These are phyloP conservation scores for Ceuthmochares aereus DNA, from an alignment of 2,113 vertebrate genomes.

Conservation along the genomic window DNA sequence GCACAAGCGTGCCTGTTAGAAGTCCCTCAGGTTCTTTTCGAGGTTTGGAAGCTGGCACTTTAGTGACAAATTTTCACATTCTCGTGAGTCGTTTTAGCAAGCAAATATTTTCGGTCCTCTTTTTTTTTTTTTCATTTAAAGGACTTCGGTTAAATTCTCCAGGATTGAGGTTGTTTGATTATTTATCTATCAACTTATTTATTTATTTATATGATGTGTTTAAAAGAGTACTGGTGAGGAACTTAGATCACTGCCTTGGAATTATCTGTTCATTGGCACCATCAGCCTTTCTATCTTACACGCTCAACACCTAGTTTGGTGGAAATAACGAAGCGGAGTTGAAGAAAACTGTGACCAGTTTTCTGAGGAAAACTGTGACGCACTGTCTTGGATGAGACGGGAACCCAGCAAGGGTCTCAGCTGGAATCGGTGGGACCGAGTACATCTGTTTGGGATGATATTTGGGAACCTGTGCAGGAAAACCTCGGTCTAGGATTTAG, in stretches of 20 bases:
- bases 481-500: too few species aligned
- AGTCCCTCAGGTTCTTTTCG: not conserved
- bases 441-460: not conserved
- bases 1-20: not conserved
- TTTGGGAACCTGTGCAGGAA: too few species aligned
- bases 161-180: too few species aligned
- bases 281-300: not conserved
- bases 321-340: not conserved
- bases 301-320: not conserved
- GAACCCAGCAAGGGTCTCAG: not conserved
- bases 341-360: not conserved
- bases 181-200: not conserved
- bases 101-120: not conserved
- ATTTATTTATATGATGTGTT: not conserved
- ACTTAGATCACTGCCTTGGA: not conserved
- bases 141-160: not conserved
- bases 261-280: not conserved
- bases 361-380: not conserved
- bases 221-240: not conserved
- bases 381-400: not conserved
- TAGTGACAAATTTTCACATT: not conserved
- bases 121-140: not conserved
- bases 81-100: not conserved
- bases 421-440: not conserved
- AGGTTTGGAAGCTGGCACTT: not conserved